Evolutionary conservation across 2,113 vertebrate species (phyloP).

Genomic region (Recurvirostra avosetta): DNA sequence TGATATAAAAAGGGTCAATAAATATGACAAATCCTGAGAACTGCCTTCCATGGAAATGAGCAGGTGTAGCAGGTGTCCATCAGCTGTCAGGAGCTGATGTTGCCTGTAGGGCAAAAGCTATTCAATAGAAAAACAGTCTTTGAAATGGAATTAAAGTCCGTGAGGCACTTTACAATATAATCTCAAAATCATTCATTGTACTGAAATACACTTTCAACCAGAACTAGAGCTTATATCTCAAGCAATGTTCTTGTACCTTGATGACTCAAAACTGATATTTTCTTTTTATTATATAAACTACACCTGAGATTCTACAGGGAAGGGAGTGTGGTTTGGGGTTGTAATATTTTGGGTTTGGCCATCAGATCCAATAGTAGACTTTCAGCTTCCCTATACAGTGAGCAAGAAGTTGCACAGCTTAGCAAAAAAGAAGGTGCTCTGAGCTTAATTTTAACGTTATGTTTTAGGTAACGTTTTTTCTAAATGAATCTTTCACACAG

Average conservation of each 20-base stretch:
- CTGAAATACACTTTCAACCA: not conserved
- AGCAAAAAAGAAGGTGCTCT: not conserved
- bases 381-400: not conserved
- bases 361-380: not conserved
- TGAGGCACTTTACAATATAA: not conserved
- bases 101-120: not conserved
- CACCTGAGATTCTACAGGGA: fast-evolving
- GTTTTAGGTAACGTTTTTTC: not conserved
- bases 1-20: not conserved
- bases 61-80: not conserved
- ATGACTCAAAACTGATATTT: not conserved
- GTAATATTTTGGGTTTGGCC: not conserved
- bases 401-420: not conserved
- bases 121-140: not conserved
- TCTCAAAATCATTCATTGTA: not conserved
- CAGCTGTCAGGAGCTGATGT: not conserved
- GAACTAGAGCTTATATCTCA: not conserved
- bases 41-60: not conserved
- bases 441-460: not conserved
- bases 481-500: not conserved
- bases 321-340: not conserved
- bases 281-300: not conserved
- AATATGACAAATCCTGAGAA: not conserved
- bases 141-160: not conserved
- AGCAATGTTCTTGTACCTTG: not conserved